Evolutionary conservation across 2,888 invertebrate species (phyloP), one percentile per base, ranked within the genome.

Genomic region (Uloborus plumipes): DNA sequence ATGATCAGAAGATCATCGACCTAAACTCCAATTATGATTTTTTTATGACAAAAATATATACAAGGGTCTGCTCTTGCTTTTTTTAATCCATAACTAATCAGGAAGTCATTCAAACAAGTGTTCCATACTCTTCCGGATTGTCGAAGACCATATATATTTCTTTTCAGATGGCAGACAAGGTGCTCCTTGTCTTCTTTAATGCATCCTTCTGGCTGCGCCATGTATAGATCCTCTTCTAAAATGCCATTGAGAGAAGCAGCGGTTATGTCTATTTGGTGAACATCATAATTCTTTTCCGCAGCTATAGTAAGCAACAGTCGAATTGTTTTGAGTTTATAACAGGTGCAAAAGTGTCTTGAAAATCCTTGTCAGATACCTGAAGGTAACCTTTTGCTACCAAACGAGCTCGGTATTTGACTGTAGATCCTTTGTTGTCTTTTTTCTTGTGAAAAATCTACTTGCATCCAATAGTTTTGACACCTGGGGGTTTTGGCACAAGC

Each of bases 1-100:
- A 81, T 70, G 4, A 81, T 66, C 4, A 79, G 31, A 26, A 66
- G 31, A 49, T 79, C 64, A 49, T 76, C 82, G 14, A 76, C 67
- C 51, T 65, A 78, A 2, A 62, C 47, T 20, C 59, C 58, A 26
- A 82, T n/a, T 16, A 70, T 51, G 6, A 66, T 16, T 7, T 39
- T 39, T 58, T 53, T 59, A 0, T 58, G 49, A 13, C 18, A 15
- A 61, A 53, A 74, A 31, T 59, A 81, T 18, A 81, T 62, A 53
- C 70, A 76, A 16, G 51, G 66, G 22, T 81, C 80, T 26, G 75
- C 55, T 13, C 18, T 55, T 47, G 66, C 55, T 13, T 16, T 18
- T 39, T 2, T 20, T 6, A 78, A n/a, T 61, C 70, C 81, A 55
- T 31, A 39, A 16, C 14, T 2, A 7, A 18, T n/a, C 15, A 78